These are phyloP conservation scores for Amblyornis subalaris DNA, from an alignment of 2,113 vertebrate species.

Conservation along the genomic window DNA sequence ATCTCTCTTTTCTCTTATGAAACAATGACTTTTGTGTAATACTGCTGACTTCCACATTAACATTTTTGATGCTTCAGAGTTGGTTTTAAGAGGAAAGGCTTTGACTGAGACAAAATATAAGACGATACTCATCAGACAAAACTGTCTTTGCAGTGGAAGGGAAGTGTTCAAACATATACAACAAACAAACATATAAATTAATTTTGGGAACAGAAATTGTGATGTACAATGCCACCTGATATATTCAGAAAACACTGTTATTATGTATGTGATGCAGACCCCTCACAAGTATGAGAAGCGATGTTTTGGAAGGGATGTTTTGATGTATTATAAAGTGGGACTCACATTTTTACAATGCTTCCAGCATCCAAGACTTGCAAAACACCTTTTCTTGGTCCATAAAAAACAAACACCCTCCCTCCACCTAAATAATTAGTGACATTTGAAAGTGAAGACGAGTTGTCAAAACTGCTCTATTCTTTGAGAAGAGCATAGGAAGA, in stretches of 20 bases:
- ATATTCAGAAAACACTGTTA: not conserved
- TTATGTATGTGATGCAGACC: not conserved
- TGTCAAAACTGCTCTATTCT: constrained; percentile 15
- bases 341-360: not conserved
- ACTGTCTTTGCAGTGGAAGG: not conserved
- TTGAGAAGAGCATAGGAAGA: not conserved
- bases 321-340: constrained; percentile 17
- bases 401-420: not conserved
- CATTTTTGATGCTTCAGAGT: not conserved
- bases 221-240: not conserved
- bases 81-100: not conserved
- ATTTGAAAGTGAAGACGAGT: constrained; percentile 7
- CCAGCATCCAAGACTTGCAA: not conserved
- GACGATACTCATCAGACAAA: not conserved
- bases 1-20: not conserved
- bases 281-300: not conserved
- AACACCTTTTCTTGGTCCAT: not conserved
- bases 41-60: not conserved
- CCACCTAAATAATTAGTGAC: constrained; percentile 46
- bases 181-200: not conserved
- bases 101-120: not conserved
- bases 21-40: not conserved
- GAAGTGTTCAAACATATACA: not conserved
- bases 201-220: not conserved
- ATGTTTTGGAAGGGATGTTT: not conserved